Evolutionary conservation across 2,888 invertebrate species (phyloP).

Genomic region (Chamaedrilus cognettii): DNA sequence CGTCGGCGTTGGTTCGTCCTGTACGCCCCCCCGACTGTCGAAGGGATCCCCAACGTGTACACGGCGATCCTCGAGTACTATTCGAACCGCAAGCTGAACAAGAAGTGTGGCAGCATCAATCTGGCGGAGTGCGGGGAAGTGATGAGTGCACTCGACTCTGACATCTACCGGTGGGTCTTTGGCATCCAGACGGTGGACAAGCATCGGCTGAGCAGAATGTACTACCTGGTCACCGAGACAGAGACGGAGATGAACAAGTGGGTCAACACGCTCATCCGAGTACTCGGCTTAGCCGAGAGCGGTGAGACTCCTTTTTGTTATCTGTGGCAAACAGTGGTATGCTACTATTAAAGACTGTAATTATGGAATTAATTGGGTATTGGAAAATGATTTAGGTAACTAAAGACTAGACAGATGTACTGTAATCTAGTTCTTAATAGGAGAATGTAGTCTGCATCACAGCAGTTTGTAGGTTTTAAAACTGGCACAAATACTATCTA

Average conservation of each 20-base stretch:
- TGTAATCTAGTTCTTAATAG: too few species aligned
- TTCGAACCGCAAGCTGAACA: conserved; percentile 66
- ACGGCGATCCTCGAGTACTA: conserved; percentile 94
- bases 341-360: too few species aligned
- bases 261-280: conserved; percentile 92
- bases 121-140: conserved; percentile 96
- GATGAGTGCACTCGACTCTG: conserved; percentile 54
- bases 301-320: too few species aligned
- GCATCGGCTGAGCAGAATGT: conserved; percentile 71
- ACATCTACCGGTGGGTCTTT: conserved; percentile 49
- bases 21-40: conserved; percentile 65
- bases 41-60: conserved; percentile 74
- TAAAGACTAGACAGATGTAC: too few species aligned
- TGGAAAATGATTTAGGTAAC: too few species aligned
- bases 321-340: too few species aligned
- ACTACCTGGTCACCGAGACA: conserved; percentile 89
- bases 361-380: too few species aligned
- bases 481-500: too few species aligned
- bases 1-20: conserved; percentile 92
- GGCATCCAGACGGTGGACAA: conserved; percentile 53
- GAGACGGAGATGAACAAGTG: conserved; percentile 92
- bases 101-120: conserved; percentile 67
- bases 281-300: conserved; percentile 61
- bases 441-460: too few species aligned
- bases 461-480: too few species aligned